phyloP scores from a whole-genome alignment of 1,140 invertebrate species.

The Drosophila punjabiensis region DNA sequence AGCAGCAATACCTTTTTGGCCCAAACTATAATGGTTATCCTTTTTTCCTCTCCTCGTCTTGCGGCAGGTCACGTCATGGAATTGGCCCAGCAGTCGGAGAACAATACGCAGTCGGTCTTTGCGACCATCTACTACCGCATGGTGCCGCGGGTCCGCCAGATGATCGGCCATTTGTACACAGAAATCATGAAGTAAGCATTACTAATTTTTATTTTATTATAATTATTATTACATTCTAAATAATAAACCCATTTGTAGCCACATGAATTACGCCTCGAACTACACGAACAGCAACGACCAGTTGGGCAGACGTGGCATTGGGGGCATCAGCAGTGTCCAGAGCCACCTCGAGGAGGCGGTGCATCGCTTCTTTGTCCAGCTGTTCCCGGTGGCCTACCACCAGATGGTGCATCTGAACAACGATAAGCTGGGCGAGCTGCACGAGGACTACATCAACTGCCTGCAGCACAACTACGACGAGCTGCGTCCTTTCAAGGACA shows the following conservation, averaged over 20 bases:
- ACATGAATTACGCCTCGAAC: slow-evolving; percentile 72
- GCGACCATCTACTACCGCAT: slow-evolving; percentile 91
- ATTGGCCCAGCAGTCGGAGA: slow-evolving; percentile 91
- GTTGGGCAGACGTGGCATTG: slow-evolving; percentile 40
- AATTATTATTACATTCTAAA: neutral
- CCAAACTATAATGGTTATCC: slow-evolving; percentile 13
- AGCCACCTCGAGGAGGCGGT: slow-evolving; percentile 87
- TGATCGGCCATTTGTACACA: slow-evolving; percentile 89
- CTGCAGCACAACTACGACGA: slow-evolving; percentile 90
- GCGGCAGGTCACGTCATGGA: slow-evolving; percentile 90
- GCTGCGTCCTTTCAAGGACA: slow-evolving; percentile 93
- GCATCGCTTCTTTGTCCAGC: slow-evolving; percentile 91
- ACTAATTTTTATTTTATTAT: neutral
- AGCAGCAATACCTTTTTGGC: slow-evolving; percentile 23
- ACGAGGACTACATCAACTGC: slow-evolving; percentile 91
- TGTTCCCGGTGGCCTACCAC: slow-evolving; percentile 94
- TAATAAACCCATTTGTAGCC: slow-evolving; percentile 36
- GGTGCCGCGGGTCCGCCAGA: slow-evolving; percentile 87
- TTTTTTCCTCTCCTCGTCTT: neutral
- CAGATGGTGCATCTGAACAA: slow-evolving; percentile 87
- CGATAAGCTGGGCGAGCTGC: slow-evolving; percentile 87
- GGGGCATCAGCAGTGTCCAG: slow-evolving; percentile 54
- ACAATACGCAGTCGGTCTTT: slow-evolving; percentile 91
- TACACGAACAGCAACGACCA: slow-evolving; percentile 70
- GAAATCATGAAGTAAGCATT: slow-evolving; percentile 88